Base-by-base conservation (phyloP, 35 echinoderm and acorn worm species). In the Hemicentrotus pulcherrimus region DNA sequence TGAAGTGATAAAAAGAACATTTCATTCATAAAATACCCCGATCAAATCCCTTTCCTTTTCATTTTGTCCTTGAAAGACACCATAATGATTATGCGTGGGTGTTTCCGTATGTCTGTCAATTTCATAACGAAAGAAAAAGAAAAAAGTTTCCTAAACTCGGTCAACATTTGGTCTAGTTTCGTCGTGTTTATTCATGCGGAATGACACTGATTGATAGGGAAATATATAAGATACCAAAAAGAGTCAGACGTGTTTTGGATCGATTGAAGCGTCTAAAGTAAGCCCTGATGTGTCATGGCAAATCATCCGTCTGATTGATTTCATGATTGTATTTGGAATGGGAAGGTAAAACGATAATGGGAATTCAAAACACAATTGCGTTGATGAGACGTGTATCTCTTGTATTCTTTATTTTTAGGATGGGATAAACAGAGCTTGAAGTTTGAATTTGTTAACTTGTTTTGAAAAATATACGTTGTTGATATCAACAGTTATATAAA, bases 1-100 rank as follows among this genome's bases (percentile, higher is more conserved):
- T 78, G 2, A 18, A n/a, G 65, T 78, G 65, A 78, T n/a, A 22
- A 78, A 78, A 55, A 2, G 50, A 55, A 78, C 65, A 78, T 78
- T 78, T n/a, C 65, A 78, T 78, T 78, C 65, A 78, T 78, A 78
- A 78, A 78, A 78, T n/a, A 78, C 65, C 65, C 7, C 22, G 6
- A 28, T 78, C 65, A 78, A 78, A 78, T 78, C 65, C 65, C 8
- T 78, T 78, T 78, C 65, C 65, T 78, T 78, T 78, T 7, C 19
- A 15, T 28, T 70, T 78, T 78, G 65, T 6, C 65, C 65, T 78
- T 78, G 65, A 78, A 28, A 30, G 65, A 78, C 65, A 78, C 65
- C 65, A n/a, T 78, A 78, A 78, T 78, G 65, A 78, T 78, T 6
- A 78, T 78, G 65, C 65, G 65, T 78, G 65, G 65, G 65, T n/a